Evolutionary conservation across 2,888 invertebrate genomes (phyloP), one percentile per base, ranked within the genome.

Genomic region (Agonopterix subpropinquella): DNA sequence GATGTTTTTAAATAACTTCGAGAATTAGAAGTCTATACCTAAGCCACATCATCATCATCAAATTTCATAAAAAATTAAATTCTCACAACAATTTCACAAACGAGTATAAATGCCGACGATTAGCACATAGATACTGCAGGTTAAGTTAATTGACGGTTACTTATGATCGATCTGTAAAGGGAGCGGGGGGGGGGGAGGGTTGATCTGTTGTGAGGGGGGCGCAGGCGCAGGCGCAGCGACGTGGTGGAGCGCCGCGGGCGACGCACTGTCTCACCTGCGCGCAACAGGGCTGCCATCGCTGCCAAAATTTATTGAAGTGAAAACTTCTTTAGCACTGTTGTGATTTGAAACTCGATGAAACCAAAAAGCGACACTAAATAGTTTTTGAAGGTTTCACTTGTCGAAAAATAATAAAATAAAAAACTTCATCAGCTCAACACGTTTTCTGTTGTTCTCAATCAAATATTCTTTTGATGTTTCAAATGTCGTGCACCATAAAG

Each of bases 231-330:
- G 69, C 70, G 70, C 73, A 72, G 65, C 75, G 73, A 67, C 73
- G 73, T 64, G 67, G 70, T 63, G 65, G 68, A 70, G 58, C 73
- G 83, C 84, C 83, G 65, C 73, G 65, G 80, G 85, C 84, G 79
- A 82, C 82, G 73, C 67, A 73, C 76, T 74, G 79, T 80, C 81
- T 79, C 81, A 79, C 78, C 80, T 80, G 80, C 77, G 55, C 58
- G 57, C 49, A 47, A 42, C 65, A 83, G 81, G 82, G 83, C 53
- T 81, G 77, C 54, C 58, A 51, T 44, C 9, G 35, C 28, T 41
- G 39, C 5, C 10, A 39, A 39, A 4, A 42, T 43, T 9, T 18
- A 8, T 18, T n/a, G n/a, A n/a, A n/a, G n/a, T n/a, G n/a, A n/a
- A n/a, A n/a, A n/a, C n/a, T n/a, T n/a, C n/a, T n/a, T n/a, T n/a